phyloP scores from a whole-genome alignment of 2,888 invertebrate genomes.

The Phoenoteleia sp. region DNA sequence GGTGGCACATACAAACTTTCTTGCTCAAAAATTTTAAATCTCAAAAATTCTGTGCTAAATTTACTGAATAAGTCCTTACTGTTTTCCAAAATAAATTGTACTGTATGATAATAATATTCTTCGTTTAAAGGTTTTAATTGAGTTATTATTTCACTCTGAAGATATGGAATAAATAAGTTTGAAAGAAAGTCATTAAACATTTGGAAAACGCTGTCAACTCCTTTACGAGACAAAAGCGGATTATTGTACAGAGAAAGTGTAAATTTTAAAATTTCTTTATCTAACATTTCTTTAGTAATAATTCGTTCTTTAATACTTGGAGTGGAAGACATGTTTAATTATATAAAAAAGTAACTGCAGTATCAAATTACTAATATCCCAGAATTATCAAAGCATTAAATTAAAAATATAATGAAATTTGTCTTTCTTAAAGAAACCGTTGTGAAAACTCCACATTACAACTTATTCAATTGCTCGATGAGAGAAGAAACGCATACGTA shows the following conservation, averaged over 20 bases:
- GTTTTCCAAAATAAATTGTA: slow-evolving; percentile 56
- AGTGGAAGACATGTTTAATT: neutral
- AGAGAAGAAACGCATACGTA: slow-evolving; percentile 27
- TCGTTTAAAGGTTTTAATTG: neutral
- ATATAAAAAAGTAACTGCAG: neutral
- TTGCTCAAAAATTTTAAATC: slow-evolving; percentile 43
- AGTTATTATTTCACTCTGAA: slow-evolving; percentile 39
- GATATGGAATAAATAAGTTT: slow-evolving; percentile 23
- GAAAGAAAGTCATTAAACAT: slow-evolving; percentile 51
- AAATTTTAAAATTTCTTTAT: no score
- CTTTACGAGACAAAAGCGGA: slow-evolving; percentile 58
- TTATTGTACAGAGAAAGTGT: slow-evolving; percentile 53
- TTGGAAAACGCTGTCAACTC: slow-evolving; percentile 31
- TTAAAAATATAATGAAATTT: slow-evolving; percentile 49
- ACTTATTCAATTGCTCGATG: slow-evolving; percentile 7
- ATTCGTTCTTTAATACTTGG: slow-evolving; percentile 2
- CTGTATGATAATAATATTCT: neutral
- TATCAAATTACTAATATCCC: no score
- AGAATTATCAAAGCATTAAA: no score
- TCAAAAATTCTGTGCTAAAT: slow-evolving; percentile 47
- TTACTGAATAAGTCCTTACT: slow-evolving; percentile 46
- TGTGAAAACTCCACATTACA: slow-evolving; percentile 2
- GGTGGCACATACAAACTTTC: slow-evolving; percentile 41
- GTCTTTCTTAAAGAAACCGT: no score
- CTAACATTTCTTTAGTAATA: no score